Base-by-base conservation (phyloP, 2,113 vertebrate species). In the Oophaga pumilio region DNA sequence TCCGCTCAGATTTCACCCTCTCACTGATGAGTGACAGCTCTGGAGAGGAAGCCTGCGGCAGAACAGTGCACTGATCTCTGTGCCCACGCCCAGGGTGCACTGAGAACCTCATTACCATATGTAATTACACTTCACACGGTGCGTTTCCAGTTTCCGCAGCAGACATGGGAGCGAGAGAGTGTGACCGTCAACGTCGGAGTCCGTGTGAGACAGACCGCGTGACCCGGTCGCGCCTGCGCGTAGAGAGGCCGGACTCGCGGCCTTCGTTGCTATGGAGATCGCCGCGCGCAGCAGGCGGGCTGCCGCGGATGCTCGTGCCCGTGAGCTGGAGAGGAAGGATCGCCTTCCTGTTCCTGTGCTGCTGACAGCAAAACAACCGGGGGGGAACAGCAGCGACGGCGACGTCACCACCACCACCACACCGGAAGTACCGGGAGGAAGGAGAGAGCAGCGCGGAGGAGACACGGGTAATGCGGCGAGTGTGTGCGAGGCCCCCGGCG, bases 321-420 rank as follows among this genome's bases (percentile, higher is more conserved):
- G 64, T 9, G 26, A 13, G 26, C 33, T 43, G 33, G 33, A 43
- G 33, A 4, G 15, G 64, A 53, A 56, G 22, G 22, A 43, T 77
- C 66, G 56, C 24, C 50, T 28, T 59, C 71, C 71, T 73, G 77
- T 73, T 87, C 59, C 86, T 69, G 77, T 82, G 17, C 22, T 69
- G 86, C 78, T 82, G 86, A 87, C 86, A 87, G 86, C 86, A 82
- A 87, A 87, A 82, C 86, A 82, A 87, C 86, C n/a, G 62, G 64
- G 17, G 66, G 24, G n/a, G n/a, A n/a, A n/a, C n/a, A n/a, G n/a
- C n/a, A 53, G 59, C 49, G 1, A 76, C 50, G 76, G 53, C 8
- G 59, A 43, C 33, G 33, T 43, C 33, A 43, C 33, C 26, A 68
- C 24, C n/a, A n/a, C 59, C 33, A 28, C 5, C 26, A 68, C 24